Evolutionary conservation across 2,797 vertebrate species (phyloP), one percentile per base, ranked within the genome.

Genomic region (Macropodus opercularis): DNA sequence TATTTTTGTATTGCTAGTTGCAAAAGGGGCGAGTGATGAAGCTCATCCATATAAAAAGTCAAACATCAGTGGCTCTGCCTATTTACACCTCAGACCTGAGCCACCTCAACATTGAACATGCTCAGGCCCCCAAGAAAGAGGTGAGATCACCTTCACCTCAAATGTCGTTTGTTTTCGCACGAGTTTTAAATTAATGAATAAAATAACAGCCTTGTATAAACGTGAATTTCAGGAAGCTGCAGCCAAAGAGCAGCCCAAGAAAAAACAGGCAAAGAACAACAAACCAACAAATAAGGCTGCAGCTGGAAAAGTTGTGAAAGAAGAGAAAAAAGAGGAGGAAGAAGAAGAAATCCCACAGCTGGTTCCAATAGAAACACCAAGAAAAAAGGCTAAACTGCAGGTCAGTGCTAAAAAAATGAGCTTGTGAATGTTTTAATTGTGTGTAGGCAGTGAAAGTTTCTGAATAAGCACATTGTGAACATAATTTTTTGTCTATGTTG

Each of bases 21-120:
- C 90, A 98, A 96, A 93, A 93, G 56, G 95, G 93, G 85, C 90
- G 88, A 6, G 89, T 92, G n/a, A 85, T 99, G 3, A 99, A 99
- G 84, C 31, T 96, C 34, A 89, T 99, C 80, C 97, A 98, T 14
- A 34, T 99, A 42, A 99, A 99, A 89, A 98, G 94, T 5, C 83
- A 89, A 23, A 89, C 77, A 0, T 99, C 98, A 0, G 93, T 92
- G 52, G 91, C 96, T 0, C 91, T 99, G 67, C 97, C 98, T 1
- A 70, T 99, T 84, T 99, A 93, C 84, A 94, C 88, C 21, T 94
- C 95, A 0, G 78, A 86, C 64, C 53, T 95, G 52, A 86, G 78
- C 60, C 82, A 83, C 66, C 65, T 91, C 60, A 50, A 54, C 0
- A 24, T 85, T 13, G 50, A 60, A n/a, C 0, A 11, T 1, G 21